Percentiles rank a stretch among this genome's conserved stretches.
Evolutionary conservation across 1,140 invertebrate genomes (phyloP).

Genomic region (Penaeus indicus): DNA sequence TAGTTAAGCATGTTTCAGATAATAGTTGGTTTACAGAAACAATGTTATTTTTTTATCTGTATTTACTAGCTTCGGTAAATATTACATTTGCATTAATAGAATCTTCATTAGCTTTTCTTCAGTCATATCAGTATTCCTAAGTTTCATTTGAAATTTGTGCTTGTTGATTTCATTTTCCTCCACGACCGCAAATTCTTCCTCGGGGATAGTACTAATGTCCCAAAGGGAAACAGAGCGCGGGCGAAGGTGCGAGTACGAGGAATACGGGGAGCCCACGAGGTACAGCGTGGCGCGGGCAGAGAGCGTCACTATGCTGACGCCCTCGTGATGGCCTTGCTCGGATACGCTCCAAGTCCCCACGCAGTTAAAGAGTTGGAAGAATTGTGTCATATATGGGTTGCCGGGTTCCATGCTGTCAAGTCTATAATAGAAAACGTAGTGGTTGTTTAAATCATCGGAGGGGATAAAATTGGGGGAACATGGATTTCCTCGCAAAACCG

Average conservation of each 20-base stretch:
- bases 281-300: conserved; percentile 17
- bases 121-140: conserved; percentile 1
- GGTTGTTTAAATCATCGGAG: neutral
- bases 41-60: neutral
- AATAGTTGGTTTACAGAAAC: neutral
- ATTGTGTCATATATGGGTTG: conserved; percentile 28
- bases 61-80: neutral
- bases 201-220: conserved; percentile 36
- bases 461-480: conserved; percentile 31
- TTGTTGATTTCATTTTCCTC: neutral
- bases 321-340: conserved; percentile 54
- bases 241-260: conserved; percentile 32
- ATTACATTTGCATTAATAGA: neutral
- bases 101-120: neutral
- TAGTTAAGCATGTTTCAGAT: neutral
- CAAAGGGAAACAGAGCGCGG: conserved; percentile 7
- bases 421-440: conserved; percentile 47
- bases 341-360: conserved; percentile 45
- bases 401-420: conserved; percentile 7
- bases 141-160: neutral
- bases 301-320: conserved; percentile 26
- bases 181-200: conserved; percentile 23
- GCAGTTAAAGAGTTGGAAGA: conserved; percentile 7
- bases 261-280: conserved; percentile 50
- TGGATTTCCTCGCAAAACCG: conserved; percentile 23